These are phyloP conservation scores for Xenopus laevis DNA, from an alignment of 2,113 vertebrate species.

Conservation along the genomic window DNA sequence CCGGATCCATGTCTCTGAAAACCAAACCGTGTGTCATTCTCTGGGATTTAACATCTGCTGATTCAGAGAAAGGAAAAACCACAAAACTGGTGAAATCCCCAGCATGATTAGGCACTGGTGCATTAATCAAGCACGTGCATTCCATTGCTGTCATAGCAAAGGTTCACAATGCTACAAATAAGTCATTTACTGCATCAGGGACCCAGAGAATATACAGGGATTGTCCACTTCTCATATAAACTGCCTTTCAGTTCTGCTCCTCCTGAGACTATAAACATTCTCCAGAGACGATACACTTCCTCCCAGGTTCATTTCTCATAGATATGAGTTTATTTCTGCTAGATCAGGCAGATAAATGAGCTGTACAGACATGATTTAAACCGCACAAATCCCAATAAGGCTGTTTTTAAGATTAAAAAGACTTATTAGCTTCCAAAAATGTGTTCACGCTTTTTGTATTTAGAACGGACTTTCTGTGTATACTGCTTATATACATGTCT, in stretches of 20 bases:
- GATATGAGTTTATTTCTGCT: neutral
- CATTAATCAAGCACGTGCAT: conserved; percentile 18
- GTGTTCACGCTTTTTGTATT: too few species aligned
- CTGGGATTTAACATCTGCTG: conserved; percentile 33
- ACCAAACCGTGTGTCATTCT: conserved; percentile 26
- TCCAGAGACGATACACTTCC: neutral
- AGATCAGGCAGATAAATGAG: neutral
- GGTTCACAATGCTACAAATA: conserved; percentile 10
- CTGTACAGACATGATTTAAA: neutral
- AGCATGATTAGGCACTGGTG: conserved; percentile 2
- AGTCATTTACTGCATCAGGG: neutral
- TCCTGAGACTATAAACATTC: neutral
- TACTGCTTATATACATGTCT: too few species aligned
- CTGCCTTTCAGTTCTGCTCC: neutral
- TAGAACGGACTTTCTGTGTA: too few species aligned
- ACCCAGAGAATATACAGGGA: neutral
- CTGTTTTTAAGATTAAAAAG: too few species aligned
- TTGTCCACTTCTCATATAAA: neutral
- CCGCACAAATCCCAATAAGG: too few species aligned
- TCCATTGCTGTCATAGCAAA: conserved; percentile 12
- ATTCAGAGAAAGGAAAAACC: conserved; percentile 20
- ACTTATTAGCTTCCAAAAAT: too few species aligned
- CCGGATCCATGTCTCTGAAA: conserved; percentile 29
- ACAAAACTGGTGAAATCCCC: neutral
- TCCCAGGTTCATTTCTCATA: neutral